Base-by-base conservation (phyloP, 1,140 invertebrate species). In the Drosophila bipectinata region DNA sequence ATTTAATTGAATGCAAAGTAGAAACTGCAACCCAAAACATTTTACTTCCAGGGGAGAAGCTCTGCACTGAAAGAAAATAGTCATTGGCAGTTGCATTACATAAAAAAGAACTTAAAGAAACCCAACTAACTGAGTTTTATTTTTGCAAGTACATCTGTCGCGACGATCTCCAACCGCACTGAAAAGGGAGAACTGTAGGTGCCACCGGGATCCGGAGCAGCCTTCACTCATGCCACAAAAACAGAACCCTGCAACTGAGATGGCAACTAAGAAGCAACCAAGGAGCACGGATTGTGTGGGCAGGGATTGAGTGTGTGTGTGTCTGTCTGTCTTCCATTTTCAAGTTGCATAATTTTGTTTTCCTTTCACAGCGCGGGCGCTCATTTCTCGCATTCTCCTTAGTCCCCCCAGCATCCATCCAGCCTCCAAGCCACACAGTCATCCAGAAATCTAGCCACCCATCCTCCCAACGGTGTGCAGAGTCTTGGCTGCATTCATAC, bases 261-360 rank as follows among this genome's bases (percentile, higher is more conserved):
- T 78, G 79, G 62, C 79, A 82, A 77, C 78, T 78, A 68, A 63
- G 61, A 15, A 26, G 53, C 37, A 55, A 28, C 45, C 72, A 58
- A 64, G 39, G 32, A 49, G 32, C 28, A 6, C 34, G 39, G 41
- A 44, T 49, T 72, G 32, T 32, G 32, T 32, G 32, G 32, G 0
- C 32, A 32, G 34, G 34, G 34, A 37, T 4, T n/a, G 39, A 30
- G 21, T 59, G 49, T 26, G 56, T 15, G 53, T 32, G 54, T 34
- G 26, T 60, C 55, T 72, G 59, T 77, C 62, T 85, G 77, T 80
- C 77, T 63, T 63, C 72, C 79, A 69, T 84, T 81, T 56, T 66
- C 72, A 85, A 74, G 77, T 85, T 85, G 81, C 81, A 85, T 85
- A 84, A 85, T 85, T 85, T 85, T 80, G 73, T 85, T 81, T 80